Evolutionary conservation across 2,797 vertebrate genomes (phyloP).

Genomic region (Semaprochilodus insignis): DNA sequence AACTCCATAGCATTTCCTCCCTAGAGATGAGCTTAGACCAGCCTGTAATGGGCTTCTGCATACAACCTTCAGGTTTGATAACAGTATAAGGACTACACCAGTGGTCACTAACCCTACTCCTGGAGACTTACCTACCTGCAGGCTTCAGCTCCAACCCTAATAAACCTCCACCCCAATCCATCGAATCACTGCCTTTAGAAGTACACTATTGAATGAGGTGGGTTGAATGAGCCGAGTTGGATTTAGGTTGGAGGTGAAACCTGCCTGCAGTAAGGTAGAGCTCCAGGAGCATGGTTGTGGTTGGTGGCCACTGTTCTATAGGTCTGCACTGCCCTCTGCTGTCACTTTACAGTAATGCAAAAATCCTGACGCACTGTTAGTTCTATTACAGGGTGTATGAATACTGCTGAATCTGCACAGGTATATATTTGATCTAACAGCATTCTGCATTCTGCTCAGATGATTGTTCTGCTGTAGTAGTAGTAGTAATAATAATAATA

Average conservation of each 20-base stretch:
- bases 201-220: too few species aligned
- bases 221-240: too few species aligned
- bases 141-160: too few species aligned
- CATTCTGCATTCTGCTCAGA: neutral
- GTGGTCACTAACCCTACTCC: neutral
- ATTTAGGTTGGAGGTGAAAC: too few species aligned
- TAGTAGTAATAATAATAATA: too few species aligned
- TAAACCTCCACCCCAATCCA: too few species aligned
- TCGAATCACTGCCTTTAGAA: too few species aligned
- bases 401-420: neutral
- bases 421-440: neutral
- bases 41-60: too few species aligned
- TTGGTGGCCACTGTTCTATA: neutral
- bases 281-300: neutral
- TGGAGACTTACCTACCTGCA: too few species aligned
- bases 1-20: neutral
- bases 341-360: conserved; percentile 39
- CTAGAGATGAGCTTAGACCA: neutral
- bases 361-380: neutral
- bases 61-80: neutral
- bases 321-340: conserved; percentile 58
- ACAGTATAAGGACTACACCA: neutral
- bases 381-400: neutral
- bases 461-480: neutral
- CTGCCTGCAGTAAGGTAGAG: too few species aligned